Conservation (phyloP, 2,888 invertebrate genomes). For the Tanypteryx hageni region DNA sequence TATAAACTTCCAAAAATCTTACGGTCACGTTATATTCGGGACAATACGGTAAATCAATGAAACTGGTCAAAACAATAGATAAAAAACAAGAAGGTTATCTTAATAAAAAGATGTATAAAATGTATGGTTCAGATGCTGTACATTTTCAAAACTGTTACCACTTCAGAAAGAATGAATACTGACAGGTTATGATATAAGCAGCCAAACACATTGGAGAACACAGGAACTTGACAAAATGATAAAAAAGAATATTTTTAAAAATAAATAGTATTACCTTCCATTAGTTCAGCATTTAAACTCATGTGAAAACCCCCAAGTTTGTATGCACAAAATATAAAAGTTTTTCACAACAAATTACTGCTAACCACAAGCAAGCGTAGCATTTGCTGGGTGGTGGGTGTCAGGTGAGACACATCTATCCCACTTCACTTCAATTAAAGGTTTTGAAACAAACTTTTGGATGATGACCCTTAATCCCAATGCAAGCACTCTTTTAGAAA, state of each 20-base stretch:
- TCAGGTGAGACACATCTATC: neutral
- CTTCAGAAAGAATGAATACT: conserved; percentile 20
- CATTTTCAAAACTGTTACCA: conserved; percentile 20
- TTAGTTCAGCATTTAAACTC: conserved; percentile 56
- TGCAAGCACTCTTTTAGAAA: conserved; percentile 58
- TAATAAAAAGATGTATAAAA: conserved; percentile 56
- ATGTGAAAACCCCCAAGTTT: conserved; percentile 61
- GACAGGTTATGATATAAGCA: conserved; percentile 28
- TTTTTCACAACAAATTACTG: conserved; percentile 61
- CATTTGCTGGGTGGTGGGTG: conserved; percentile 18
- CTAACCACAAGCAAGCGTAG: conserved; percentile 63
- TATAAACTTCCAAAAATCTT: too few relatives aligned
- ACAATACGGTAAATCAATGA: too few relatives aligned
- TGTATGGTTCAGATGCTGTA: conserved; percentile 22
- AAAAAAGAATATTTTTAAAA: conserved; percentile 61
- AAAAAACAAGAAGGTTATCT: conserved; percentile 38
- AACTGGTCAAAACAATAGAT: conserved; percentile 17
- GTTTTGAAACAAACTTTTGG: conserved; percentile 37
- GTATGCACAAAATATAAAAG: conserved; percentile 61
- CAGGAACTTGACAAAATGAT: conserved; percentile 61
- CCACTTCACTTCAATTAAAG: conserved; percentile 51
- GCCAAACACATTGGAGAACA: conserved; percentile 58
- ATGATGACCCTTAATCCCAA: conserved; percentile 52
- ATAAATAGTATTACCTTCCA: conserved; percentile 59
- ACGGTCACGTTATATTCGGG: too few relatives aligned